Percentiles rank a stretch among this genome's conserved stretches.
These are phyloP conservation scores for Microplitis deprimator DNA, from an alignment of 2,888 invertebrate species.

Conservation along the genomic window DNA sequence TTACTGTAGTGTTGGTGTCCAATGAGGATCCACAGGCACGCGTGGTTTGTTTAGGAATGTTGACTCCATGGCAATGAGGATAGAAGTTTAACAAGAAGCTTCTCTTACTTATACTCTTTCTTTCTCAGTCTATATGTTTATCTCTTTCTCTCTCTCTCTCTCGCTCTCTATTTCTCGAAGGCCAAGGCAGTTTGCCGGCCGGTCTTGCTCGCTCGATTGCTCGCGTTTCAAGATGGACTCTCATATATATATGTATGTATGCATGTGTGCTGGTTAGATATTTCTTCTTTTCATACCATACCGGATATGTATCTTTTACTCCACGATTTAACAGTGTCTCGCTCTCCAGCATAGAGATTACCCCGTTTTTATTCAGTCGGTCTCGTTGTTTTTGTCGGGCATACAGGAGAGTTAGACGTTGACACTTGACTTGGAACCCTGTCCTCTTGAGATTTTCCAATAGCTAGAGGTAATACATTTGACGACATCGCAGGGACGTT, in stretches of 20 bases:
- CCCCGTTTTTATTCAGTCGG: background rate
- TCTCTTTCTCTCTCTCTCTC: constrained; percentile 18
- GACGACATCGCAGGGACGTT: constrained; percentile 23
- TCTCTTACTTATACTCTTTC: background rate
- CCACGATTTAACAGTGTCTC: constrained; percentile 18
- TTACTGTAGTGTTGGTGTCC: background rate
- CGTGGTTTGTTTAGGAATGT: constrained; percentile 25
- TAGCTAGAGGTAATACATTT: constrained; percentile 20
- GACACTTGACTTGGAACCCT: constrained; percentile 28
- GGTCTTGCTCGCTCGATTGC: constrained; percentile 37
- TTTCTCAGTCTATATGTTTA: constrained; percentile 14
- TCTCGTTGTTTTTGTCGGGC: constrained; percentile 13
- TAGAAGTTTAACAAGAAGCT: constrained; percentile 17
- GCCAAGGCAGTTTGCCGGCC: constrained; percentile 36
- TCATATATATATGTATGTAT: background rate
- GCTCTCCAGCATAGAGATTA: constrained; percentile 26
- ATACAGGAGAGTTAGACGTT: constrained; percentile 42
- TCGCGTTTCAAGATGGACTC: constrained; percentile 42
- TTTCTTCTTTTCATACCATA: constrained; percentile 27
- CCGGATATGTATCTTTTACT: constrained; percentile 43
- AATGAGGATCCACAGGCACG: constrained; percentile 13
- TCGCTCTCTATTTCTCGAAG: constrained; percentile 30
- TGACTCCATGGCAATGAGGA: constrained; percentile 2
- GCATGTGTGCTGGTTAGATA: background rate
- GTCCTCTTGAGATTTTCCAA: constrained; percentile 2